phyloP scores from a whole-genome alignment of 2,888 invertebrate species.

The Macrophya annulata region DNA sequence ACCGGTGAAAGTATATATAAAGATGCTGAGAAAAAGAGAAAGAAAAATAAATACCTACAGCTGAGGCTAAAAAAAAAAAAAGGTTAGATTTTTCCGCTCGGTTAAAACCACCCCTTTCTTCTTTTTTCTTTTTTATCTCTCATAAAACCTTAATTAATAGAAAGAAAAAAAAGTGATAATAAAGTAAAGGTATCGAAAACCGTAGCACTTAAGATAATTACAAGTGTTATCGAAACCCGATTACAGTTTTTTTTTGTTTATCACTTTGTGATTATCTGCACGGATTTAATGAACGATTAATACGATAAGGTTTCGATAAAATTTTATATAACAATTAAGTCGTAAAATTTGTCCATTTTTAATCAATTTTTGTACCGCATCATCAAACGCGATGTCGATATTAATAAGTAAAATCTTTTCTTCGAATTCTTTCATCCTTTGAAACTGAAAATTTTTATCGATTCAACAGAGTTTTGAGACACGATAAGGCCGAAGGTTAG shows the following conservation, averaged over 20 bases:
- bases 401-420: neutral
- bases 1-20: neutral
- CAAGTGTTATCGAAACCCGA: neutral
- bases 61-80: neutral
- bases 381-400: no score
- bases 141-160: neutral
- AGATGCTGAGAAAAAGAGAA: neutral
- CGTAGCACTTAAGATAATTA: neutral
- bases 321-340: neutral
- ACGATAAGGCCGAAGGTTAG: neutral
- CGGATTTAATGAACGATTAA: neutral
- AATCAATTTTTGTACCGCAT: no score
- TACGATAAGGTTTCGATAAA: neutral
- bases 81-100: neutral
- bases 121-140: no score
- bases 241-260: neutral
- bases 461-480: neutral
- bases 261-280: neutral
- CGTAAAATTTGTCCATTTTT: neutral
- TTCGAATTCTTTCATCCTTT: neutral
- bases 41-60: neutral
- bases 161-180: neutral
- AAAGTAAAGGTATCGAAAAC: neutral
- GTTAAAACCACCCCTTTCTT: neutral
- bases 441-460: neutral